phyloP scores from a whole-genome alignment of 2,888 invertebrate genomes.

The Pammene aurita region DNA sequence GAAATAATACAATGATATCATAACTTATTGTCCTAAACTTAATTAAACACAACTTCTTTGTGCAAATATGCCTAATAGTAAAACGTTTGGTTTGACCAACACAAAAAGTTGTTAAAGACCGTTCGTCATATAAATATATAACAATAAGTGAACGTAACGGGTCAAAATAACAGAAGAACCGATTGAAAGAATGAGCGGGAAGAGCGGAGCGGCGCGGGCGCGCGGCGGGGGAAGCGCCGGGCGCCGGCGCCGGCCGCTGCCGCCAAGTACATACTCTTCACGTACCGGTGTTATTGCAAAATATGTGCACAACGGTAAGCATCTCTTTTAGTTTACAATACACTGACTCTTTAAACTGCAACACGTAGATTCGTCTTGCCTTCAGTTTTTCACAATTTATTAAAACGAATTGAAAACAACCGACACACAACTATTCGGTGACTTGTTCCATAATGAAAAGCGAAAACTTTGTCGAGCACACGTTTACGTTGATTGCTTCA shows the following conservation, averaged over 20 bases:
- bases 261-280: slow-evolving; percentile 48
- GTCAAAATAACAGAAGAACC: slow-evolving; percentile 45
- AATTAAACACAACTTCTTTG: slow-evolving; percentile 84
- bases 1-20: slow-evolving; percentile 80
- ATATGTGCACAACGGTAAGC: slow-evolving; percentile 82
- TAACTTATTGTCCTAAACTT: slow-evolving; percentile 84
- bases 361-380: slow-evolving; percentile 75
- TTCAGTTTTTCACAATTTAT: slow-evolving; percentile 64
- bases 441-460: slow-evolving; percentile 74
- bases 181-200: slow-evolving; percentile 42
- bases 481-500: slow-evolving; percentile 75
- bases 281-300: slow-evolving; percentile 78
- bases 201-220: slow-evolving; percentile 45
- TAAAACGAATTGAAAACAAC: slow-evolving; percentile 75
- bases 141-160: slow-evolving; percentile 39
- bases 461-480: slow-evolving; percentile 74
- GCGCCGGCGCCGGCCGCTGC: slow-evolving; percentile 65
- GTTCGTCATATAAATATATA: slow-evolving; percentile 42
- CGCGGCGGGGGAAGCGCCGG: slow-evolving; percentile 48
- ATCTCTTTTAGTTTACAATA: slow-evolving; percentile 77
- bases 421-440: slow-evolving; percentile 77
- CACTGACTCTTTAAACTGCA: slow-evolving; percentile 76
- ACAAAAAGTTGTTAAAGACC: slow-evolving; percentile 46
- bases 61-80: slow-evolving; percentile 83
- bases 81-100: slow-evolving; percentile 80